Base-by-base conservation (phyloP, 1,140 invertebrate species). In the Bursaphelenchus mucronatus region DNA sequence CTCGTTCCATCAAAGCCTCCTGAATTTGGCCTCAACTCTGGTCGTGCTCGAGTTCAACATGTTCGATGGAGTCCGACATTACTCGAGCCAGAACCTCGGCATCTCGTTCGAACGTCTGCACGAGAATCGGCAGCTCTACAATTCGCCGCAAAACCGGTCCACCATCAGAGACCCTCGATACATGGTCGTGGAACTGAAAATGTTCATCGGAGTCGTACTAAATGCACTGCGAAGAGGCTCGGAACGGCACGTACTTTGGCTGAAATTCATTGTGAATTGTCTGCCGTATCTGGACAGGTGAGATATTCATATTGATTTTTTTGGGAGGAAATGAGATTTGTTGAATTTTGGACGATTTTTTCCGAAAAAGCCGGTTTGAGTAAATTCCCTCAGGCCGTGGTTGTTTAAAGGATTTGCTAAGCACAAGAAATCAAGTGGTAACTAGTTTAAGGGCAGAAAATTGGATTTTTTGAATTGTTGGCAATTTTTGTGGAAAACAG, bases 201-300 rank as follows among this genome's bases (percentile, higher is more conserved):
- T 94, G 86, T 92, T 94, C 78, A 82, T 92, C 17, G 87, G 89
- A 21, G 89, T 89, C 49, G 86, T 93, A 58, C 82, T 91, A 52
- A 89, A 86, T 73, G 90, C 90, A 15, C 83, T 93, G 5, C 84
- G 85, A 64, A 85, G 85, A 63, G 75, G 80, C 30, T 83, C 84
- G 51, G 68, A 75, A 17, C 70, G 82, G 43, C 80, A 83, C 83
- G 89, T 71, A 86, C 89, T 77, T 77, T 90, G 67, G 78, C 69
- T 80, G 9, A 71, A 80, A 43, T 79, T 80, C 56, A 53, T 81
- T 15, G 59, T 80, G 9, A 76, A 70, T 19, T 75, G 71, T 61
- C 39, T 80, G 40, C 78, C 78, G 13, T 80, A 67, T 64, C 61
- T 80, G 7, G 78, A 79, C 40, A 70, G 70, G 64, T 73, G 17